Conservation (phyloP, 2,797 vertebrate species). For the Cynodonichthys magdalenae region DNA sequence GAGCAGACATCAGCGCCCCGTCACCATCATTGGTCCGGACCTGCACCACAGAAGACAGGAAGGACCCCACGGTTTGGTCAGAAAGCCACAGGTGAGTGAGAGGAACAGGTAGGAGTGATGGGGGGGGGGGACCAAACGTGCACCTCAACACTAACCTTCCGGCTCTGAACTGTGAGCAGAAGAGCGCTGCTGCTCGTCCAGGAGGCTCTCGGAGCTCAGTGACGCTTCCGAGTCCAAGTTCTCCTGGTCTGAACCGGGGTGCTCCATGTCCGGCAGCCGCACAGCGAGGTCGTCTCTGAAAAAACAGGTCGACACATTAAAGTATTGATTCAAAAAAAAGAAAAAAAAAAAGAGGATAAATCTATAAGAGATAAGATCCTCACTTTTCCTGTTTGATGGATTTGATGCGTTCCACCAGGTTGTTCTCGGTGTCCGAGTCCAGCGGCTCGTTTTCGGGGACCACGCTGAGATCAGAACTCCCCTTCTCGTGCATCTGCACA, state of each 20-base stretch:
- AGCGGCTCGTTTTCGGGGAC: slow-evolving; percentile 87
- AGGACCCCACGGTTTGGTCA: slow-evolving; percentile 73
- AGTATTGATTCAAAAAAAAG: neutral
- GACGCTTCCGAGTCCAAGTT: slow-evolving; percentile 94
- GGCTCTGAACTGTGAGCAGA: slow-evolving; percentile 75
- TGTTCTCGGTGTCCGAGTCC: slow-evolving; percentile 84
- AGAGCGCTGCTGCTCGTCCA: slow-evolving; percentile 86
- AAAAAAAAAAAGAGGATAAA: neutral
- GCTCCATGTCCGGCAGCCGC: slow-evolving; percentile 94
- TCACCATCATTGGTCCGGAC: slow-evolving; percentile 82
- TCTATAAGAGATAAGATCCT: slow-evolving; percentile 38
- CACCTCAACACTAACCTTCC: slow-evolving; percentile 92
- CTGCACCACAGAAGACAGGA: slow-evolving; percentile 81
- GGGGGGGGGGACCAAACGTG: slow-evolving; percentile 36
- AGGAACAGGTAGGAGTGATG: slow-evolving; percentile 48
- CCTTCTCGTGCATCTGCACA: slow-evolving; percentile 78
- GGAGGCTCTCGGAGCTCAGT: slow-evolving; percentile 93
- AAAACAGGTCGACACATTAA: neutral
- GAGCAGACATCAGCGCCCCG: slow-evolving; percentile 77
- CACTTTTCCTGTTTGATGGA: slow-evolving; percentile 98
- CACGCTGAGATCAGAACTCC: slow-evolving; percentile 70
- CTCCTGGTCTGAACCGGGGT: slow-evolving; percentile 94
- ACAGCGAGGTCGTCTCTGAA: slow-evolving; percentile 93
- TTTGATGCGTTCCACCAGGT: slow-evolving; percentile 91
- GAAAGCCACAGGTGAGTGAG: slow-evolving; percentile 67